Evolutionary conservation across 2,113 vertebrate species (phyloP).

Genomic region (Osmerus mordax): DNA sequence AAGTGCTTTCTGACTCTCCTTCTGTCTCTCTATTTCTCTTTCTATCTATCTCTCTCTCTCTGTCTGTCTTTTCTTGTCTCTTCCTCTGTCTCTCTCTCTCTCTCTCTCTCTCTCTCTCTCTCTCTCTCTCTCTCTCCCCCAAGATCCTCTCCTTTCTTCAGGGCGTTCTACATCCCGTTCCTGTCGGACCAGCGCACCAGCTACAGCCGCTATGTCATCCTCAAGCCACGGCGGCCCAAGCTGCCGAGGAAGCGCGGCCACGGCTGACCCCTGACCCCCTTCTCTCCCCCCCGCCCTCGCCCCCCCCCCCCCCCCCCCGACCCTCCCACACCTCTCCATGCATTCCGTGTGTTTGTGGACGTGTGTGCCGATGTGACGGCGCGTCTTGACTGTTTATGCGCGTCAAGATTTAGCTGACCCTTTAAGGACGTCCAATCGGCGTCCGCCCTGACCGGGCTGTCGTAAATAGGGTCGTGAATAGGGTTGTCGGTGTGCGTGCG

Average conservation of each 20-base stretch:
- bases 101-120: slow-evolving; percentile 49
- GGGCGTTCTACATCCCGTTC: slow-evolving; percentile 37
- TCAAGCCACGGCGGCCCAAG: slow-evolving; percentile 66
- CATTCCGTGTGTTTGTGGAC: slow-evolving; percentile 1
- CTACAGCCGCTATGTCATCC: slow-evolving; percentile 41
- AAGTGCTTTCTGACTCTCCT: background rate
- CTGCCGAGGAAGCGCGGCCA: background rate
- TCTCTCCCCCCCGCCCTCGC: background rate
- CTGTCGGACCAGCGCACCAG: slow-evolving; percentile 1
- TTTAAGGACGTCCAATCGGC: no score
- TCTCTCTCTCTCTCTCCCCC: background rate
- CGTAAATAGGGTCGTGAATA: no score
- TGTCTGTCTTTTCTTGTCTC: slow-evolving; percentile 6
- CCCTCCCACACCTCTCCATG: background rate
- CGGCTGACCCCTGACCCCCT: background rate
- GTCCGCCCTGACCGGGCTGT: no score
- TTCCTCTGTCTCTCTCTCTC: background rate
- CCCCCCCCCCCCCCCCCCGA: background rate
- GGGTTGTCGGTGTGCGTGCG: slow-evolving; percentile 2
- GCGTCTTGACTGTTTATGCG: no score
- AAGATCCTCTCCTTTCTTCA: slow-evolving; percentile 39
- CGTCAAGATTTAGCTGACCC: no score
- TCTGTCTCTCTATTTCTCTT: background rate
- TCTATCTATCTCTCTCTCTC: slow-evolving; percentile 31
- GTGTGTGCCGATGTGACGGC: slow-evolving; percentile 4